phyloP scores from a whole-genome alignment of 1,140 invertebrate genomes.

The Leptonema lineaticorne region DNA sequence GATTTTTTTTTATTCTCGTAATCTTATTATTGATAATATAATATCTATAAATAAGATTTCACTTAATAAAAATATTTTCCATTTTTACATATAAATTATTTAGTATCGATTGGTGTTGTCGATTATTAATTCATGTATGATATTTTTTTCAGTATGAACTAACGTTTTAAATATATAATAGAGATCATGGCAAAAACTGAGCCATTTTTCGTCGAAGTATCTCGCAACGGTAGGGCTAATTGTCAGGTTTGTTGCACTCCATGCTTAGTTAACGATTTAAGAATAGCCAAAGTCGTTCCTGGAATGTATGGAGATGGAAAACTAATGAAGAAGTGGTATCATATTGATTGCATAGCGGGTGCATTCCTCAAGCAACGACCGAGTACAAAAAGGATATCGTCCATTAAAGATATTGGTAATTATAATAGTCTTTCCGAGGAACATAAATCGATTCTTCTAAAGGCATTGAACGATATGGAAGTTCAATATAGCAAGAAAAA shows the following conservation, averaged over 20 bases:
- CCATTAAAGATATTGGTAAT: conserved; percentile 75
- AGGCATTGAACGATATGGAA: conserved; percentile 62
- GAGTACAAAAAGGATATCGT: conserved; percentile 79
- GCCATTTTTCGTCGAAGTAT: conserved; percentile 71
- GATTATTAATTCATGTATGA: too few species aligned
- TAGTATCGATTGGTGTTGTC: too few species aligned
- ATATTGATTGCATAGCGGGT: conserved; percentile 79
- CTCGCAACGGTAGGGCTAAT: conserved; percentile 75
- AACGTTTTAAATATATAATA: not conserved
- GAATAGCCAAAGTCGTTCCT: conserved; percentile 72
- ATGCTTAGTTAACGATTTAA: conserved; percentile 69
- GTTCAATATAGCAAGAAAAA: conserved; percentile 41
- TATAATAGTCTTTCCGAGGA: conserved; percentile 68
- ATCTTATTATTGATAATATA: too few species aligned
- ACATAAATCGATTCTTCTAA: conserved; percentile 66
- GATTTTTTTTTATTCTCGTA: too few species aligned
- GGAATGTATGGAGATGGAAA: conserved; percentile 82
- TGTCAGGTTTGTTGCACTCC: conserved; percentile 87
- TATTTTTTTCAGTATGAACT: not conserved
- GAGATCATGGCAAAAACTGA: conserved; percentile 46
- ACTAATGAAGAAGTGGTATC: conserved; percentile 82
- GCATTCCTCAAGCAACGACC: conserved; percentile 75
- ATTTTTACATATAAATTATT: too few species aligned
- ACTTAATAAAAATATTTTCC: too few species aligned
- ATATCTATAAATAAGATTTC: too few species aligned